Percentiles rank a stretch among this genome's conserved stretches.
Evolutionary conservation across 2,113 vertebrate species (phyloP).

Genomic region (Thinocorus orbignyianus): DNA sequence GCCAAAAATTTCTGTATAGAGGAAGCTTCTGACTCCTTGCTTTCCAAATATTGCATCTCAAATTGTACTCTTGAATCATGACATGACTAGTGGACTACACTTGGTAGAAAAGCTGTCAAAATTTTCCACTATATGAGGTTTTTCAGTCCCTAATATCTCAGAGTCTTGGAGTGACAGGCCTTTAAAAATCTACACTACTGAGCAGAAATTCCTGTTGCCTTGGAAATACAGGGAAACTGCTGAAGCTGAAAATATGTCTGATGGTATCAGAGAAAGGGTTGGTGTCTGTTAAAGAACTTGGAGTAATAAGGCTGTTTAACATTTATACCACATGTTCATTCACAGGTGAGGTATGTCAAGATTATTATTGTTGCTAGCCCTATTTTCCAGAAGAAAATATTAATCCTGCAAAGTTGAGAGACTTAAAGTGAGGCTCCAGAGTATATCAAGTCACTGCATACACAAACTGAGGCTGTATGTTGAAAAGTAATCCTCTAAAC

Average conservation of each 20-base stretch:
- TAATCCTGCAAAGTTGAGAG: neutral
- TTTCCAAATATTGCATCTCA: slow-evolving; percentile 32
- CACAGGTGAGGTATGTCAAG: neutral
- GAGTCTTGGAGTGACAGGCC: neutral
- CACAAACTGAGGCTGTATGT: neutral
- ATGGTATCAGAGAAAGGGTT: neutral
- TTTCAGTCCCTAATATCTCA: neutral
- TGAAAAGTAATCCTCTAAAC: neutral
- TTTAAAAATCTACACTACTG: neutral
- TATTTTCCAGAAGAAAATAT: neutral
- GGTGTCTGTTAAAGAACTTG: neutral
- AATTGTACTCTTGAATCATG: neutral
- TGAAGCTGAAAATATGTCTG: slow-evolving; percentile 36
- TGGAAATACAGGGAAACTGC: slow-evolving; percentile 36
- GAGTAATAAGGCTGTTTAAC: slow-evolving; percentile 29
- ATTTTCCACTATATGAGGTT: neutral
- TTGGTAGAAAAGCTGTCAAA: neutral
- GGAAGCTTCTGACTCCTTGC: neutral
- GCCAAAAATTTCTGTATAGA: slow-evolving; percentile 7
- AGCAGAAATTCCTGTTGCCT: slow-evolving; percentile 15
- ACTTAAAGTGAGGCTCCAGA: neutral
- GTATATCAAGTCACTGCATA: neutral
- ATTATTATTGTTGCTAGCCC: neutral
- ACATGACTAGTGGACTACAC: neutral
- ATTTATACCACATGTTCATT: neutral